These are phyloP conservation scores for Ctenopoma kingsleyae DNA, from an alignment of 2,797 vertebrate genomes.

Conservation along the genomic window DNA sequence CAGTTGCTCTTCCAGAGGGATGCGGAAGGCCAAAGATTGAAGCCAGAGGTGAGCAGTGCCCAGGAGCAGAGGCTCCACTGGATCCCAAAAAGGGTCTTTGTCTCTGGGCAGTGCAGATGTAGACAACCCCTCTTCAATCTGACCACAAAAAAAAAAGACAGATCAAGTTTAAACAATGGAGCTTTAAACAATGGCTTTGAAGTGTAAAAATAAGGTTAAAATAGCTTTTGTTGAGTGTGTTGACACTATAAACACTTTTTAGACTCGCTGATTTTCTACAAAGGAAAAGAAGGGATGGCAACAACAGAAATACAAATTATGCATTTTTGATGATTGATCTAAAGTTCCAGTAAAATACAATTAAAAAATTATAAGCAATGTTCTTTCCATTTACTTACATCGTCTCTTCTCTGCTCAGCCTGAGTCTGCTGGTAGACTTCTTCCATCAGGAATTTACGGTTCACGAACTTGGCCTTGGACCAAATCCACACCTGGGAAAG, in stretches of 20 bases:
- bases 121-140: constrained; percentile 68
- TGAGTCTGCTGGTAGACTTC: constrained; percentile 88
- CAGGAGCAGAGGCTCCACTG: constrained; percentile 87
- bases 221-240: no score
- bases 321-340: no score
- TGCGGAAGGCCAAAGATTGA: constrained; percentile 89
- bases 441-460: constrained; percentile 93
- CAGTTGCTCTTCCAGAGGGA: constrained; percentile 88
- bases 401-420: constrained; percentile 41
- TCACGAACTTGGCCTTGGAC: constrained; percentile 93
- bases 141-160: constrained; percentile 8
- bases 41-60: constrained; percentile 92
- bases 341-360: no score
- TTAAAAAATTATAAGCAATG: background rate
- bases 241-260: no score
- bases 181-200: background rate
- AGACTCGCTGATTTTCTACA: no score
- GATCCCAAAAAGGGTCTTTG: constrained; percentile 93
- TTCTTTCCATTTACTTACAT: constrained; percentile 34
- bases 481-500: constrained; percentile 90
- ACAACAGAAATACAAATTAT: no score
- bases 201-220: background rate
- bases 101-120: constrained; percentile 74
- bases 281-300: no score
- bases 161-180: no score